Evolutionary conservation across 2,113 vertebrate species (phyloP), one percentile per base, ranked within the genome.

Genomic region (Barnardius zonarius): DNA sequence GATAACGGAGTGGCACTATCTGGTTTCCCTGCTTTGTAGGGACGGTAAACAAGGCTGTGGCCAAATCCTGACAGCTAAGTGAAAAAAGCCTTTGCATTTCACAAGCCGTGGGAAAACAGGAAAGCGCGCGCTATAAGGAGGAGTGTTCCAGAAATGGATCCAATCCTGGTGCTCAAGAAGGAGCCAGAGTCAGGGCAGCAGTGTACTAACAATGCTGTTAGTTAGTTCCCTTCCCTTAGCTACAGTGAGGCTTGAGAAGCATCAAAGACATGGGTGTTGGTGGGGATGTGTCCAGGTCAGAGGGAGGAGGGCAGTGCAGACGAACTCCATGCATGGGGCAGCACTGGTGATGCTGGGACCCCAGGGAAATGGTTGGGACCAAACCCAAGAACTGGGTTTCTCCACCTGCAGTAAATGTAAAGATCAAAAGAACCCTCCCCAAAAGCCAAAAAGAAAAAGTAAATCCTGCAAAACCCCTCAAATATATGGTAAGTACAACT

Each of bases 61-160:
- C 93, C 96, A 97, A 93, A 95, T 70, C 93, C 75, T 93, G 92
- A 94, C 95, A 95, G 95, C 92, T n/a, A 96, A 94, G 76, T 61
- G 92, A 93, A 94, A 94, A 94, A 95, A 72, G 92, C 80, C 69
- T 83, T 39, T 39, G 80, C 69, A 7, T 88, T 93, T 90, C 27
- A 1, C 86, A 90, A 11, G 14, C 90, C 86, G 73, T 94, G 95
- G 95, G 95, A 96, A 97, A 96, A 94, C 95, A 95, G 95, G 95
- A 96, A 96, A 93, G 85, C 72, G 72, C 3, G 5, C 1, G 52
- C 83, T 90, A 1, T 41, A 46, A 77, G 88, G 86, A 95, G 79
- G 19, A 90, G 39, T 12, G 76, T 93, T 96, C 93, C 83, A 92
- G 72, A 92, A 95, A 84, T 5, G 2, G 90, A 49, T 94, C 83